A percentile compares a stretch with the other conserved stretches of the same genome.
Conservation (phyloP, 2,888 invertebrate species). For the Stegana nigrithorax region DNA sequence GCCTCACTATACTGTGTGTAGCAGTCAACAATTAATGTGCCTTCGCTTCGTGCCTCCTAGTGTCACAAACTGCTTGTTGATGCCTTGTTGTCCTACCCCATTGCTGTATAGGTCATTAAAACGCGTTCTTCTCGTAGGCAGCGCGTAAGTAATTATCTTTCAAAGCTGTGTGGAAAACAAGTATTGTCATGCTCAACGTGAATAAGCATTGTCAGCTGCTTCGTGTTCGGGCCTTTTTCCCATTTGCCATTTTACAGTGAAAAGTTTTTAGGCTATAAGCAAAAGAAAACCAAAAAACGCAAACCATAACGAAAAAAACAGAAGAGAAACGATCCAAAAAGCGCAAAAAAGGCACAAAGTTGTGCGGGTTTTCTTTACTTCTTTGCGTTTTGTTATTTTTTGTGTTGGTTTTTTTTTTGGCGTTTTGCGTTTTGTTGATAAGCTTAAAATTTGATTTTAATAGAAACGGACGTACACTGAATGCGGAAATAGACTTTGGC, state of each 20-base stretch:
- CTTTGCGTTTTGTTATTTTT: not conserved
- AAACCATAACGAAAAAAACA: not conserved
- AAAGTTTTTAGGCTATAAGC: constrained; percentile 9
- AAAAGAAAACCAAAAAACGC: not conserved
- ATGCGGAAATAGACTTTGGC: constrained; percentile 17
- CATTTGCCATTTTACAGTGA: not conserved
- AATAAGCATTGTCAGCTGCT: constrained; percentile 6
- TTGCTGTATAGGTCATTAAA: too few relatives aligned
- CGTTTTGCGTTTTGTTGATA: constrained; percentile 3
- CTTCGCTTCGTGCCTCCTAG: too few relatives aligned
- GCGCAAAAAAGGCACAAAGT: not conserved
- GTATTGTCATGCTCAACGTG: constrained; percentile 18
- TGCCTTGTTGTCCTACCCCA: too few relatives aligned
- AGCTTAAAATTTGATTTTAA: constrained; percentile 20
- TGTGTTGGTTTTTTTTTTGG: not conserved
- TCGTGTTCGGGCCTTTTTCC: not conserved
- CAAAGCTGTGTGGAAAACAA: constrained; percentile 13
- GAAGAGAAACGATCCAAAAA: not conserved
- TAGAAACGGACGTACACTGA: constrained; percentile 14
- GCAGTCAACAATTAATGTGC: too few relatives aligned
- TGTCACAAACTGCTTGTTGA: too few relatives aligned
- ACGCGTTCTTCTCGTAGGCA: constrained; percentile 13
- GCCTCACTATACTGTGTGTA: too few relatives aligned
- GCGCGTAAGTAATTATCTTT: constrained; percentile 16
- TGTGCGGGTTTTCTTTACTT: not conserved